phyloP scores from a whole-genome alignment of 2,888 invertebrate species.

The Biston stratarius region DNA sequence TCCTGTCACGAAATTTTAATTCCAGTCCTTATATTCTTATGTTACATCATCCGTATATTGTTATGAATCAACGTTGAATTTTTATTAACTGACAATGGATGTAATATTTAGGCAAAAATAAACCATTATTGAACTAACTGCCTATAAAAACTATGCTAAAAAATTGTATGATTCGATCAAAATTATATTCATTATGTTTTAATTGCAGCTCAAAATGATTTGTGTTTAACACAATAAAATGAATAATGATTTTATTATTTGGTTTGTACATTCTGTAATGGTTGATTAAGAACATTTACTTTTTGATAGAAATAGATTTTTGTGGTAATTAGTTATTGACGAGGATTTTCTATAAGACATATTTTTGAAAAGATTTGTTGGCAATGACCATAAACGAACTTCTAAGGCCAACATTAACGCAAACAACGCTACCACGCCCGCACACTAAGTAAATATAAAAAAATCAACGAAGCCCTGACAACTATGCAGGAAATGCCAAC shows the following conservation, averaged over 20 bases:
- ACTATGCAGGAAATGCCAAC: slow-evolving; percentile 66
- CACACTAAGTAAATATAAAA: slow-evolving; percentile 25
- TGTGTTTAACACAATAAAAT: background rate
- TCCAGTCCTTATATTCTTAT: slow-evolving; percentile 23
- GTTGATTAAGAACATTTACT: background rate
- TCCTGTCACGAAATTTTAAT: slow-evolving; percentile 8
- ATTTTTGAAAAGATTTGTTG: background rate
- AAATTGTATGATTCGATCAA: background rate
- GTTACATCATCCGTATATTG: slow-evolving; percentile 24
- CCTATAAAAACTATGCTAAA: background rate
- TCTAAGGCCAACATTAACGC: slow-evolving; percentile 3
- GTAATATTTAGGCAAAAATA: background rate
- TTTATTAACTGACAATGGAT: slow-evolving; percentile 10
- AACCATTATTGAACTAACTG: background rate
- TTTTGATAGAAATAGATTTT: background rate
- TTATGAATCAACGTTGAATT: slow-evolving; percentile 19
- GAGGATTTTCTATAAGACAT: background rate
- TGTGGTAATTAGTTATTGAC: slow-evolving; percentile 1
- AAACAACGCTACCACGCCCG: slow-evolving; percentile 9
- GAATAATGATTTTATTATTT: slow-evolving; percentile 2
- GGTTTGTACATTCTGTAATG: background rate
- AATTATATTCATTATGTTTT: background rate
- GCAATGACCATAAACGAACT: background rate
- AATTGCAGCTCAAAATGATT: background rate
- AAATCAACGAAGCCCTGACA: slow-evolving; percentile 42